phyloP scores from a whole-genome alignment of 2,888 invertebrate species.

The Cerceris ruficornis region DNA sequence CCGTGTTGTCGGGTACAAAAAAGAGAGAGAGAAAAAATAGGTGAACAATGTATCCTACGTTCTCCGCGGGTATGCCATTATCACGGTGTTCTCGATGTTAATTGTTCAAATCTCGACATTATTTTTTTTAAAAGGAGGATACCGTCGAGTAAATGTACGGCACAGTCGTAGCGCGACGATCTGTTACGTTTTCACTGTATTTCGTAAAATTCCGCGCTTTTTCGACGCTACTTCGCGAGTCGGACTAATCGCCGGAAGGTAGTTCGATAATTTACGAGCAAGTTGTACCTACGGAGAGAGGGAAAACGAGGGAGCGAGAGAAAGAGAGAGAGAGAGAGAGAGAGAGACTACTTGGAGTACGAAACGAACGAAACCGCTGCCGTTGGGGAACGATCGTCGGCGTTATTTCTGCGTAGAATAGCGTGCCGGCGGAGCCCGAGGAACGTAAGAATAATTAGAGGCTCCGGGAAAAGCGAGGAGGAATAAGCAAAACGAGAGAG shows the following conservation, averaged over 20 bases:
- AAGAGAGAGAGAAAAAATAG: not conserved
- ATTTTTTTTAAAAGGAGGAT: not conserved
- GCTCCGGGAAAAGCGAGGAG: conserved; percentile 17
- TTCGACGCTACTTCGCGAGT: no score
- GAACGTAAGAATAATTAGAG: conserved; percentile 41
- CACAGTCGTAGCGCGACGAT: not conserved
- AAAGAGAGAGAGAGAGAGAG: not conserved
- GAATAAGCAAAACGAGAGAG: conserved; percentile 48
- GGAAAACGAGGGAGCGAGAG: not conserved
- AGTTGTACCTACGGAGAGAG: no score
- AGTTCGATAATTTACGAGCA: no score
- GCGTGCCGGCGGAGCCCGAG: not conserved
- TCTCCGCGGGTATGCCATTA: not conserved
- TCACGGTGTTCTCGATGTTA: not conserved
- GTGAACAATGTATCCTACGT: not conserved
- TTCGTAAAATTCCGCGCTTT: no score
- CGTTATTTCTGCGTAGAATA: no score
- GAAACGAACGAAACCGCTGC: no score
- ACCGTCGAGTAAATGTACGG: not conserved
- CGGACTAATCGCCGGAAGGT: no score
- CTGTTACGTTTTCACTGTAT: not conserved
- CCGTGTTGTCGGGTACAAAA: not conserved
- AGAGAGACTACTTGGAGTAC: not conserved
- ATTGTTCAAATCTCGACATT: not conserved
- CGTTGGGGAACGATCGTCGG: no score